Conservation (phyloP, 2,888 invertebrate species). For the Coelogynopora nodosa region DNA sequence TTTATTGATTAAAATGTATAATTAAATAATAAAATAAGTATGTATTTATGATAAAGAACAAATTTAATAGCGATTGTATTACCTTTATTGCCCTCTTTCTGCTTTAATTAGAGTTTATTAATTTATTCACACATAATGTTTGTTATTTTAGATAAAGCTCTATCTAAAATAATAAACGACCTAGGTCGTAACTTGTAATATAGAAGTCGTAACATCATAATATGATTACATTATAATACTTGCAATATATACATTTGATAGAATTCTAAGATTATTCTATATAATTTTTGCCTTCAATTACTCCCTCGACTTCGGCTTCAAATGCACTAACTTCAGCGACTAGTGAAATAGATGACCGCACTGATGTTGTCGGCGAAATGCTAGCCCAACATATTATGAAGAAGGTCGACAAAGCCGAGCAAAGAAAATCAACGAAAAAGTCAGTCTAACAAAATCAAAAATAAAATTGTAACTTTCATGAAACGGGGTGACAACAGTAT, state of each 20-base stretch:
- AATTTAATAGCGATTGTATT: not conserved
- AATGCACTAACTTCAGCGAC: not conserved
- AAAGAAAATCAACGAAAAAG: not conserved
- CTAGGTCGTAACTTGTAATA: not conserved
- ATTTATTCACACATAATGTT: not conserved
- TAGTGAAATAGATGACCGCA: not conserved
- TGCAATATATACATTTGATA: not conserved
- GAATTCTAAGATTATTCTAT: not conserved
- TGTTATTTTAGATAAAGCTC: not conserved
- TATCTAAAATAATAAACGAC: no score
- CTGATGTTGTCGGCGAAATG: not conserved
- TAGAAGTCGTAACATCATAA: not conserved
- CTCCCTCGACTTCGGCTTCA: not conserved
- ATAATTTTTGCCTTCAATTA: not conserved
- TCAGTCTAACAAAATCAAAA: conserved; percentile 11
- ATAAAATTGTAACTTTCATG: conserved; percentile 42
- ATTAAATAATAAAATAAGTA: not conserved
- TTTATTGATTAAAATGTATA: not conserved
- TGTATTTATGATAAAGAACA: not conserved
- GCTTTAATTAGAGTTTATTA: not conserved
- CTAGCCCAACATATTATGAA: not conserved
- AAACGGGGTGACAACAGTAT: conserved; percentile 47
- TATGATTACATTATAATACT: not conserved
- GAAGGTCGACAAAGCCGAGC: not conserved
- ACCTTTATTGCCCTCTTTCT: not conserved